Percentiles rank a stretch among this genome's conserved stretches.
phyloP scores from a whole-genome alignment of 2,113 vertebrate species.

The Rhodinocichla rosea region DNA sequence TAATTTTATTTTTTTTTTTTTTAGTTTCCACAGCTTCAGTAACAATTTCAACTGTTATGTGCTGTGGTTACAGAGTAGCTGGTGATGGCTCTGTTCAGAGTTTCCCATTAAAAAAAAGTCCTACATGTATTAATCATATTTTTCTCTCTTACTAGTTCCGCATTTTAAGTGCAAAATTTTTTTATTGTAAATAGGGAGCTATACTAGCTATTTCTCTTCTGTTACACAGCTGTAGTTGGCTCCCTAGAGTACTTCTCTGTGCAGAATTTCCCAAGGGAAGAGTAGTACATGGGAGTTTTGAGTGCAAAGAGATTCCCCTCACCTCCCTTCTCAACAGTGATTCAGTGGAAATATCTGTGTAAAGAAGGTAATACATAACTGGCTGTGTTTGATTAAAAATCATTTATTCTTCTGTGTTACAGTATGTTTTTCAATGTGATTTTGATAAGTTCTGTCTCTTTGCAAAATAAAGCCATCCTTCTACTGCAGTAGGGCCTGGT shows the following conservation, averaged over 20 bases:
- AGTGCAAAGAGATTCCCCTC: neutral
- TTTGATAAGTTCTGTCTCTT: neutral
- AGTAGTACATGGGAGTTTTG: neutral
- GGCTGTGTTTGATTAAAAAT: neutral
- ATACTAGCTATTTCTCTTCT: neutral
- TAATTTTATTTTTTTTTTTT: neutral
- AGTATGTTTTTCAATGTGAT: neutral
- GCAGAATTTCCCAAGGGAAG: neutral
- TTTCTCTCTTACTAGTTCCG: neutral
- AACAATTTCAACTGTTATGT: neutral
- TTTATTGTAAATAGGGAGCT: neutral
- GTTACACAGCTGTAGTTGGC: neutral
- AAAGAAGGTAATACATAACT: neutral
- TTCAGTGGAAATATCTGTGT: neutral
- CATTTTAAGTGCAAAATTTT: neutral
- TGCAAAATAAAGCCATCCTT: neutral
- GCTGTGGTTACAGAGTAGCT: neutral
- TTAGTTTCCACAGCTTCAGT: neutral
- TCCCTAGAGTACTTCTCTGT: neutral
- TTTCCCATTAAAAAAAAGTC: neutral
- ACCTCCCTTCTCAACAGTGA: neutral
- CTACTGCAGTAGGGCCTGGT: neutral
- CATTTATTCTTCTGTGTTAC: neutral
- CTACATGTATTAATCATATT: neutral
- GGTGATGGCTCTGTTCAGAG: neutral